Conservation (phyloP, 2,888 invertebrate genomes). For the Harpalus rubripes region DNA sequence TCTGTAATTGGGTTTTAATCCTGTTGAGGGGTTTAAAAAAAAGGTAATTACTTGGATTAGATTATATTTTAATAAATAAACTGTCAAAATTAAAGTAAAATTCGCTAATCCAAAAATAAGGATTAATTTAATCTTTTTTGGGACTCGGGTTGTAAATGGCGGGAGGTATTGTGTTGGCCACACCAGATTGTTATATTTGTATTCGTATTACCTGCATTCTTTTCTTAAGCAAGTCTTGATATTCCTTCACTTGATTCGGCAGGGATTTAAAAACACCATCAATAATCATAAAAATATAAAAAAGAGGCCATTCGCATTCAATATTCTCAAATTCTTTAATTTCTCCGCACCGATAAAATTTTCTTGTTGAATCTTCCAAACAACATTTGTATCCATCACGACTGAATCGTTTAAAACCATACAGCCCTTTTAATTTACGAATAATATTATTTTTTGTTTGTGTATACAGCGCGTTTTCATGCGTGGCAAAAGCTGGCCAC, state of each 20-base stretch:
- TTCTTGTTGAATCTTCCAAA: slow-evolving; percentile 87
- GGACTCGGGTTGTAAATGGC: too few species aligned
- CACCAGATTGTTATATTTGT: too few species aligned
- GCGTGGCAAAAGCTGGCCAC: slow-evolving; percentile 98
- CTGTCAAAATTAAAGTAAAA: too few species aligned
- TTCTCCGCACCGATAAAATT: slow-evolving; percentile 81
- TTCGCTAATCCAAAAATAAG: too few species aligned
- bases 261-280: slow-evolving; percentile 94
- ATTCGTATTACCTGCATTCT: slow-evolving; percentile 81
- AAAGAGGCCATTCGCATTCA: slow-evolving; percentile 99
- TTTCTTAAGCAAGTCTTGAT: slow-evolving; percentile 90
- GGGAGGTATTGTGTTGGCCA: too few species aligned
- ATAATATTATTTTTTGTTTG: slow-evolving; percentile 92
- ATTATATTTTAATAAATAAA: too few species aligned
- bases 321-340: slow-evolving; percentile 96
- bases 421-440: slow-evolving; percentile 89
- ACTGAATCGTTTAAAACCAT: slow-evolving; percentile 96
- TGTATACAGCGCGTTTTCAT: slow-evolving; percentile 93
- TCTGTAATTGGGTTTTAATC: too few species aligned
- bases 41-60: too few species aligned
- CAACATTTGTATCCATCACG: slow-evolving; percentile 96
- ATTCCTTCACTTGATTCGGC: slow-evolving; percentile 94
- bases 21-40: too few species aligned
- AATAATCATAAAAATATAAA: slow-evolving; percentile 96
- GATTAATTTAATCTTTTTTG: too few species aligned